Evolutionary conservation across 2,888 invertebrate species (phyloP).

Genomic region (Halictus quadricinctus): DNA sequence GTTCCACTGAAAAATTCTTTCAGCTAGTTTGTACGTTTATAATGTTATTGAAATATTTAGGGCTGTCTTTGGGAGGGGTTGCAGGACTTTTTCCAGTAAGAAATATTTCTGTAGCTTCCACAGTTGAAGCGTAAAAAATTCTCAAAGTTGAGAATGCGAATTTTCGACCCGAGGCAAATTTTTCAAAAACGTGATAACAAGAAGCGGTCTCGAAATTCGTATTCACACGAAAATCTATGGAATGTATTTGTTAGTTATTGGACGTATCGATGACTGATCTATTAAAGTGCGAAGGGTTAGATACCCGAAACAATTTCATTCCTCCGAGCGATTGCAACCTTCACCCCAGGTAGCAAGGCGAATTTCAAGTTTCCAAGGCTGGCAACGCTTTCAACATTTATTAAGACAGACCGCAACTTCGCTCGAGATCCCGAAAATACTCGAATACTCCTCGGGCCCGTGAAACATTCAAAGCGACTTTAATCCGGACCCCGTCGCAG

Average conservation of each 20-base stretch:
- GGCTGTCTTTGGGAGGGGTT: background rate
- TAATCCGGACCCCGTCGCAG: background rate
- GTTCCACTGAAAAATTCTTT: background rate
- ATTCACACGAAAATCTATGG: background rate
- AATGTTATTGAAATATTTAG: background rate
- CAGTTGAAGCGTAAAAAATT: background rate
- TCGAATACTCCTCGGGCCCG: background rate
- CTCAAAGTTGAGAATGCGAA: background rate
- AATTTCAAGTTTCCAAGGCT: background rate
- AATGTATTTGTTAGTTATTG: background rate
- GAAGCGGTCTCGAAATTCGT: no score
- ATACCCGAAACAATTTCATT: background rate
- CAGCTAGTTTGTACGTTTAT: background rate
- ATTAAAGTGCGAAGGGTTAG: background rate
- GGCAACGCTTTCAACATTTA: conserved; percentile 27
- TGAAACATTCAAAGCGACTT: conserved; percentile 19
- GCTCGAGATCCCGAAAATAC: background rate
- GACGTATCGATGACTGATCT: background rate
- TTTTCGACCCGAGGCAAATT: no score
- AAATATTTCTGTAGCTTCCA: background rate
- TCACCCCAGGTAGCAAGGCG: background rate
- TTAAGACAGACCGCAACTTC: background rate
- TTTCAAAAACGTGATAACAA: no score
- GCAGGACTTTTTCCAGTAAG: background rate
- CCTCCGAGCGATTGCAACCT: background rate